Conservation (phyloP, 1,140 invertebrate genomes). For the Brachionus manjavacas region DNA sequence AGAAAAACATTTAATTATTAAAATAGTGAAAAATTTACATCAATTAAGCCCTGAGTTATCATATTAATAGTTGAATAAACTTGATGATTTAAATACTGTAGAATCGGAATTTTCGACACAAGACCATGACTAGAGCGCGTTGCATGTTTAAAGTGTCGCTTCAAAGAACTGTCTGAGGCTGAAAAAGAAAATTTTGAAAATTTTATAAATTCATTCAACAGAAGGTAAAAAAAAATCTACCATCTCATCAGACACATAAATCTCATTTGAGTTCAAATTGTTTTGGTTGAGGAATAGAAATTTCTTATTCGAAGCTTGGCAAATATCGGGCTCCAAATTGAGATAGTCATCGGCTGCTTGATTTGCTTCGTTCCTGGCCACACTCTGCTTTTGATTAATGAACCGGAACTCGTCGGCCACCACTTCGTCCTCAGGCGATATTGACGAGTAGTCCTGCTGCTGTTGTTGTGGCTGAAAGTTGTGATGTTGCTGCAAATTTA, state of each 20-base stretch:
- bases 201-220: neutral
- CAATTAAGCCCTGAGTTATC: neutral
- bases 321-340: neutral
- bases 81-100: neutral
- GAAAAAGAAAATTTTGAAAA: neutral
- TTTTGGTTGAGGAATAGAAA: neutral
- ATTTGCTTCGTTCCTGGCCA: neutral
- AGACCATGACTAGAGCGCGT: neutral
- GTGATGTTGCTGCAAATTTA: neutral
- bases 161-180: constrained; percentile 26
- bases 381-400: neutral
- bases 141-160: neutral
- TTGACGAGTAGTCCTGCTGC: neutral
- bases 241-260: constrained; percentile 25
- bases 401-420: neutral
- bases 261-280: neutral
- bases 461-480: neutral
- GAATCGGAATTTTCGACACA: neutral
- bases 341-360: neutral
- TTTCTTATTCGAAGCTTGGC: neutral
- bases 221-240: neutral
- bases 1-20: neutral
- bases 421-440: constrained; percentile 1
- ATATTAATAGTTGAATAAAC: neutral
- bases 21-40: neutral